Evolutionary conservation across 2,113 vertebrate species (phyloP).

Genomic region (Ageneiosus marmoratus): DNA sequence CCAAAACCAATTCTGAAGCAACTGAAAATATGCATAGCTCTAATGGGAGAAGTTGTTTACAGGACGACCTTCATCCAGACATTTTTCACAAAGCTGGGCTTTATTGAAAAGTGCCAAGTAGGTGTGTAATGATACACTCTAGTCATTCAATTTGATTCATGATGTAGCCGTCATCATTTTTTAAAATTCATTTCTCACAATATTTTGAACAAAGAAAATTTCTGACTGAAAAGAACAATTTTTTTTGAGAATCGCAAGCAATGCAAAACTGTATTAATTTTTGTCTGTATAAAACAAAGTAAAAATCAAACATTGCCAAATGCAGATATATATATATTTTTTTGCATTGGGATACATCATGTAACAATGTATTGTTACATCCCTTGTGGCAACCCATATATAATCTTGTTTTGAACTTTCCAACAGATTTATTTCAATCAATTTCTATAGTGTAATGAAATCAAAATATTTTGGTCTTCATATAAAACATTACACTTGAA

Average conservation of each 20-base stretch:
- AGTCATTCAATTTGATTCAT: neutral
- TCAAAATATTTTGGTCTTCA: neutral
- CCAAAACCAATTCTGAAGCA: neutral
- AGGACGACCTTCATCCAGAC: neutral
- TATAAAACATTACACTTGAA: neutral
- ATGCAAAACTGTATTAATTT: neutral
- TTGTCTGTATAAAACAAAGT: neutral
- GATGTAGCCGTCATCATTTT: neutral
- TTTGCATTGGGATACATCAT: too few relatives aligned
- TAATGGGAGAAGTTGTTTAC: neutral
- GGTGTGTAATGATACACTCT: neutral
- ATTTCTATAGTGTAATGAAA: neutral
- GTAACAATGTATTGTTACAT: neutral
- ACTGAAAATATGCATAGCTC: neutral
- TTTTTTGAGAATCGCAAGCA: neutral
- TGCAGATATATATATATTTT: too few relatives aligned
- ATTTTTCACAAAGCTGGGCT: neutral
- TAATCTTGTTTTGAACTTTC: neutral
- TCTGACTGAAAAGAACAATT: neutral
- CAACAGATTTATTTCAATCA: neutral
- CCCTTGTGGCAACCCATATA: neutral
- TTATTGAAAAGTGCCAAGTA: neutral
- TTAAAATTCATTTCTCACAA: neutral
- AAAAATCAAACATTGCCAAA: neutral
- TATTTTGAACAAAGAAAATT: neutral